Evolutionary conservation across 2,797 vertebrate species (phyloP), one percentile per base, ranked within the genome.

Genomic region (Antennarius maculatus): DNA sequence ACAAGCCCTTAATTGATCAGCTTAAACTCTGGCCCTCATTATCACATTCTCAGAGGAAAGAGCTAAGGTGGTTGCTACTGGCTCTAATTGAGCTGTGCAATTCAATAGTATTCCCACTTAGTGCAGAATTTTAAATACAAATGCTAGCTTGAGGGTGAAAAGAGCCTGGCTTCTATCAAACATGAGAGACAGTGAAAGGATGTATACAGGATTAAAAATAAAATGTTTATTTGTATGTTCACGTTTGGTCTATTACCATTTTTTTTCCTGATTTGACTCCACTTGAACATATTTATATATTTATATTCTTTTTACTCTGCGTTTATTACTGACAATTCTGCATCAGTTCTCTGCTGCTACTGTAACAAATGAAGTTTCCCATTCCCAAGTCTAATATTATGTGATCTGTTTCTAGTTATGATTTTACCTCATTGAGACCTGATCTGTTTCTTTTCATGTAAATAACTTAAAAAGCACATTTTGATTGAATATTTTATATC

Each of bases 1-100:
- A 91, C 81, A 51, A 89, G 81, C 62, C 76, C 80, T 92, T 92
- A 92, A 93, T 93, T 91, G 90, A 92, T 89, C 66, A 62, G 60
- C 79, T 93, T 92, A 89, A 92, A 89, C 85, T 80, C 70, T 78
- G 82, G 79, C 58, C 82, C 92, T 92, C 89, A 93, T 95, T 93
- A 94, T 67, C 86, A 88, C 92, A 94, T 95, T 95, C 92, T 93
- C 90, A 66, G 74, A 69, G 64, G 90, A 81, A 88, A 91, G 93
- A 94, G 90, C 80, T 79, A 61, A 81, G 41, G 66, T 80, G 77
- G 94, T 95, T 94, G 93, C 94, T 92, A 95, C 76, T 89, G 86
- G 52, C 82, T 86, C 84, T 90, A 91, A 91, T 91, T 93, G 88
- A 81, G 82, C 88, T 89, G 85, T 84, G n/a, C 75, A 61, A 72